Base-by-base conservation (phyloP, 2,113 vertebrate species). In the Lonchura striata region DNA sequence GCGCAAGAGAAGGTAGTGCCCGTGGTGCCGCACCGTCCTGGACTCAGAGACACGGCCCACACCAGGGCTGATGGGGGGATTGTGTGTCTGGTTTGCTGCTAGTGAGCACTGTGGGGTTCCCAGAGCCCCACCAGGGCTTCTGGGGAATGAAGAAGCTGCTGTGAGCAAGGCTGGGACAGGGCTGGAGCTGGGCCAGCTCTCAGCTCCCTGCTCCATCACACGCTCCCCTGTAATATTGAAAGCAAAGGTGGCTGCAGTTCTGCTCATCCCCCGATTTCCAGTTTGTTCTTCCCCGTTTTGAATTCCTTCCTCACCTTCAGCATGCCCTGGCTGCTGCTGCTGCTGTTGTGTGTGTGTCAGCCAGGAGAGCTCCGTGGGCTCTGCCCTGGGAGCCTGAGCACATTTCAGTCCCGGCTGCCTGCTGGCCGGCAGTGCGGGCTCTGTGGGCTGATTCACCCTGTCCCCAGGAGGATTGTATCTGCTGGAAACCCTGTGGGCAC, bases 1-100 rank as follows among this genome's bases (percentile, higher is more conserved):
- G 94, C 97, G 98, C 39, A 99, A 98, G 92, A 98, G 99, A 57
- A 98, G 98, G 98, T 99, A 98, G 98, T 97, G 74, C 92, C 94
- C 31, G 49, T 39, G 70, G 86, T 3, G 7, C 75, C 41, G 95
- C 95, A 93, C 59, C 95, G 5, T 86, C 86, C 76, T 9, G 50
- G 66, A 24, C 85, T 59, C n/a, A 0, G 7, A 31, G 49, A 28
- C 79, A 13, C 24, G 3, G 54, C 72, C 69, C 54, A 3, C 28
- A 52, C 0, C 33, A 41, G 64, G 57, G 78, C 3, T 25, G 17
- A 1, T 2, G 60, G 37, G 8, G 10, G 44, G 22, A 46, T 9
- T 15, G 3, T 39, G 72, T 5, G 3, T 19, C 59, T 37, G 71
- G 72, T 91, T 63, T 94, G 96, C 97, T 97, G 97, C 98, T 98